Percentiles rank a stretch among this genome's conserved stretches.
phyloP scores from a whole-genome alignment of 2,797 vertebrate species.

The Siniperca obscura region DNA sequence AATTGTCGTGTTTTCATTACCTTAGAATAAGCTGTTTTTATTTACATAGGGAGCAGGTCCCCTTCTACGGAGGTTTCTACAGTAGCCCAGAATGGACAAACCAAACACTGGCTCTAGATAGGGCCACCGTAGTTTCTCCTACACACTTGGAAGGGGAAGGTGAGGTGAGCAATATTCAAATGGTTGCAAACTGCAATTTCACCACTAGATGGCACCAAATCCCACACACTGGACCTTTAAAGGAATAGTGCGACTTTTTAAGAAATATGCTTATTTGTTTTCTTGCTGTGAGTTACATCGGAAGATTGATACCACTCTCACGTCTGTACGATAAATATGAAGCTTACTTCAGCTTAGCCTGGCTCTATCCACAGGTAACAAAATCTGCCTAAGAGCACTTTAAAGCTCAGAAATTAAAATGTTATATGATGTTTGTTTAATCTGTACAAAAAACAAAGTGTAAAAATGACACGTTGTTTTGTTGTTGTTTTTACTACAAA shows the following conservation, averaged over 20 bases:
- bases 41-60: no score
- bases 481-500: neutral
- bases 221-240: neutral
- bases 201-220: no score
- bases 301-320: neutral
- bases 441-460: neutral
- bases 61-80: no score
- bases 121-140: no score
- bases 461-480: neutral
- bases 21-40: no score
- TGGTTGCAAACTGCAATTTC: no score
- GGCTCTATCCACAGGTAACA: neutral
- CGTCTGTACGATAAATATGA: neutral
- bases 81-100: no score
- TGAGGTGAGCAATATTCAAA: no score
- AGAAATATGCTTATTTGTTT: neutral
- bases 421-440: neutral
- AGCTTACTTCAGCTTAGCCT: neutral
- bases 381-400: neutral
- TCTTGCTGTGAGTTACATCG: neutral
- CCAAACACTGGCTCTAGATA: no score
- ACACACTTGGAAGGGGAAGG: no score
- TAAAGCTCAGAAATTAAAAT: neutral
- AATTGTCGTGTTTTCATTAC: no score
- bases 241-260: neutral